Percentiles rank a stretch among this genome's conserved stretches.
phyloP scores from a whole-genome alignment of 2,113 vertebrate genomes.

The Phylloscopus trochiloides region DNA sequence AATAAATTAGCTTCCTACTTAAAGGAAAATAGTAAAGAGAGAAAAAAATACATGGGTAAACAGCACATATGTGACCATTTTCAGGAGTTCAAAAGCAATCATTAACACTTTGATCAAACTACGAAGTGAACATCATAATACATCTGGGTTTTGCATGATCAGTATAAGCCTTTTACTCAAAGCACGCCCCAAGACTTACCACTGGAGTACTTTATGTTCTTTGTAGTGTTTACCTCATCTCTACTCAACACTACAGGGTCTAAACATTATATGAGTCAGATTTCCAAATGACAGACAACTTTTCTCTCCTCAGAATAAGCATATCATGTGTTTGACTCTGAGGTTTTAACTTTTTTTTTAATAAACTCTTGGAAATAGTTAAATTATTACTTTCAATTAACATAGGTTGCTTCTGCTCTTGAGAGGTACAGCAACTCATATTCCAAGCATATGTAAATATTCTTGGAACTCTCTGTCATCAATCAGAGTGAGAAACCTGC shows the following conservation, averaged over 20 bases:
- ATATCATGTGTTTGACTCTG: neutral
- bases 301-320: neutral
- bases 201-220: neutral
- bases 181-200: neutral
- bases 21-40: neutral
- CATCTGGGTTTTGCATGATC: neutral
- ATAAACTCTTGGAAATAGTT: neutral
- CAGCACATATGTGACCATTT: neutral
- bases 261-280: neutral
- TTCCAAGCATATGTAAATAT: neutral
- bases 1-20: neutral
- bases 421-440: neutral
- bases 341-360: neutral
- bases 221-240: neutral
- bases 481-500: slow-evolving; percentile 23
- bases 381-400: slow-evolving; percentile 22
- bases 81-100: neutral
- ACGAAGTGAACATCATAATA: neutral
- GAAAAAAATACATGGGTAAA: neutral
- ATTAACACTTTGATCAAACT: neutral
- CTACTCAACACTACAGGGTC: neutral
- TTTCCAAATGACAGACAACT: neutral
- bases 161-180: neutral
- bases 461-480: slow-evolving; percentile 13
- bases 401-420: slow-evolving; percentile 10